A percentile compares a stretch with the other conserved stretches of the same genome.
Evolutionary conservation across 2,113 vertebrate species (phyloP).

Genomic region (Pomatostomus ruficeps): DNA sequence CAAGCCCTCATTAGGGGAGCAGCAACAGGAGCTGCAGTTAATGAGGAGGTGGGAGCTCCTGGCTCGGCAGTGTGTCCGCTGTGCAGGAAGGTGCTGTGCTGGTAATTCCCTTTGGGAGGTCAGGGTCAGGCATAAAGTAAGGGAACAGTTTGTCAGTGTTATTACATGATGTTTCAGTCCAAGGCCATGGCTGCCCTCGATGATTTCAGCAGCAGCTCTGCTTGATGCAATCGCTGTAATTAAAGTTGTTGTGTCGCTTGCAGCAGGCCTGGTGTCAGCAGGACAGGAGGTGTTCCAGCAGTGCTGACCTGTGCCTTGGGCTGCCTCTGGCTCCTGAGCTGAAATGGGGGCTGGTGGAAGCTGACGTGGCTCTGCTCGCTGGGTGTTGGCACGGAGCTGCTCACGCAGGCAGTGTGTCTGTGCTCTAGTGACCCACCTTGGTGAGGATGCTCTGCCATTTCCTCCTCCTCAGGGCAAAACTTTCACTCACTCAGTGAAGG

Average conservation of each 20-base stretch:
- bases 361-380: accelerated
- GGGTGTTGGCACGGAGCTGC: accelerated
- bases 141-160: background rate
- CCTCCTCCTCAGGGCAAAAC: background rate
- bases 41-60: background rate
- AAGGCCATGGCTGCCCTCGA: background rate
- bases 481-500: background rate
- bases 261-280: background rate
- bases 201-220: background rate
- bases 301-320: background rate
- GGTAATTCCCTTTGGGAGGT: conserved; percentile 20
- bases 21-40: background rate
- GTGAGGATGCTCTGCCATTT: background rate
- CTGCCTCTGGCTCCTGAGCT: background rate
- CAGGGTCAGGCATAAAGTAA: background rate
- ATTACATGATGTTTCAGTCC: background rate
- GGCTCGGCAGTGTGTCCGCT: accelerated
- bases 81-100: background rate
- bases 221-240: background rate
- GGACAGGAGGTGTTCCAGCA: background rate
- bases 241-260: background rate
- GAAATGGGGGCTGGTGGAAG: background rate
- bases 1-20: background rate
- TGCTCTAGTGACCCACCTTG: background rate
- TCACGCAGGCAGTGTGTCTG: background rate